A percentile compares a stretch with the other conserved stretches of the same genome.
Conservation (phyloP, 35 echinoderm and acorn worm genomes). For the Apostichopus japonicus region DNA sequence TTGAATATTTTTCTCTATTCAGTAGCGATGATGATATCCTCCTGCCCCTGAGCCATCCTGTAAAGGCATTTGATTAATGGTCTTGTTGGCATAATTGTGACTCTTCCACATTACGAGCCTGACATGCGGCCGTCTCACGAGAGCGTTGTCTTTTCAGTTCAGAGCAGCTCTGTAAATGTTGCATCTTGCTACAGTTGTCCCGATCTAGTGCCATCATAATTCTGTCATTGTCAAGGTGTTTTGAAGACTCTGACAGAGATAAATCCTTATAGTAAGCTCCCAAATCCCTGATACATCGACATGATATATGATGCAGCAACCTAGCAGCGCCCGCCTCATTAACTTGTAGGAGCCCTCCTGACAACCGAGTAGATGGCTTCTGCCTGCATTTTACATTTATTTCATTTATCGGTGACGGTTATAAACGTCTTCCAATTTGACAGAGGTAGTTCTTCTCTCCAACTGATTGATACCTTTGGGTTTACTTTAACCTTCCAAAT, state of each 20-base stretch:
- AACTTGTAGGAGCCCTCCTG: constrained; percentile 6
- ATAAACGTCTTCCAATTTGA: background rate
- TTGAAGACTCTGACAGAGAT: constrained; percentile 36
- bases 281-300: background rate
- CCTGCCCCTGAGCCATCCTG: constrained; percentile 18
- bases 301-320: constrained; percentile 33
- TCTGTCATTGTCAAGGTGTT: constrained; percentile 31
- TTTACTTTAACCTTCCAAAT: background rate
- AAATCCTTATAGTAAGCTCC: constrained; percentile 7
- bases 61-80: constrained; percentile 43
- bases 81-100: constrained; percentile 22
- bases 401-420: constrained; percentile 19
- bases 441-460: constrained; percentile 7
- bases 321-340: constrained; percentile 3
- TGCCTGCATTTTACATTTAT: background rate
- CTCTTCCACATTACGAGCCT: constrained; percentile 25
- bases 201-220: constrained; percentile 14
- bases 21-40: background rate
- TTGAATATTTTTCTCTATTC: background rate
- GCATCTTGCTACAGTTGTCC: background rate
- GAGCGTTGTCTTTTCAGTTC: constrained; percentile 10
- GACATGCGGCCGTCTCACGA: background rate
- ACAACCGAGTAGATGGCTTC: constrained; percentile 9
- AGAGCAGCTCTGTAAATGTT: constrained; percentile 8
- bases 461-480: background rate